Base-by-base conservation (phyloP, 2,888 invertebrate species). In the Scelioninae gen. 1 region DNA sequence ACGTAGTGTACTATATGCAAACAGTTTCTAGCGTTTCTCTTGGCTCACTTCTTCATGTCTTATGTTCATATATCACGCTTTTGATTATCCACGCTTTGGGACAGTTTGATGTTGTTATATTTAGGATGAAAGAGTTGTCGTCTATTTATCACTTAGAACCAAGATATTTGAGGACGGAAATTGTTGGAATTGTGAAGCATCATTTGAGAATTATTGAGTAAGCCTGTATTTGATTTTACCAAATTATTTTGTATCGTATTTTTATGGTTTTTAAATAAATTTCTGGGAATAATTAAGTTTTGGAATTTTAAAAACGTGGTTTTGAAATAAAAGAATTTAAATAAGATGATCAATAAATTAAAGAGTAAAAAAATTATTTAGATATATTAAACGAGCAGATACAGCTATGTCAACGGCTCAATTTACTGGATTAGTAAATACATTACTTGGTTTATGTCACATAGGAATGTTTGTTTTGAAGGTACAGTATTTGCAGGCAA, bases 341-440 rank as follows among this genome's bases (percentile, higher is more conserved):
- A n/a, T n/a, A n/a, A n/a, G n/a, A n/a, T n/a, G n/a, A n/a, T n/a
- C n/a, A n/a, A n/a, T n/a, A n/a, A n/a, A n/a, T n/a, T n/a, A n/a
- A n/a, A n/a, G n/a, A n/a, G n/a, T n/a, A 38, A 10, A 38, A 38
- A 38, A 11, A 11, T 38, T 38, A 38, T 38, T 38, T 10, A 43
- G 43, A n/a, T 43, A 43, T 43, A 43, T 43, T 8, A 43, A 43
- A n/a, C 43, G 11, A 43, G 43, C n/a, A n/a, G 43, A 43, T n/a
- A 43, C 1, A n/a, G 9, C 43, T 5, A 43, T 43, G 43, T 43
- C 43, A 43, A 11, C 43, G 2, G 11, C n/a, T 43, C 43, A 43
- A 9, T 43, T 43, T 5, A 5, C 5, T 5, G 43, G 43, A 11
- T 43, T 43, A 11, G n/a, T 43, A 43, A 43, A 43, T n/a, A 43